Percentiles rank a stretch among this genome's conserved stretches.
These are phyloP conservation scores for Drosophila flavopinicola DNA, from an alignment of 2,888 invertebrate genomes.

Conservation along the genomic window DNA sequence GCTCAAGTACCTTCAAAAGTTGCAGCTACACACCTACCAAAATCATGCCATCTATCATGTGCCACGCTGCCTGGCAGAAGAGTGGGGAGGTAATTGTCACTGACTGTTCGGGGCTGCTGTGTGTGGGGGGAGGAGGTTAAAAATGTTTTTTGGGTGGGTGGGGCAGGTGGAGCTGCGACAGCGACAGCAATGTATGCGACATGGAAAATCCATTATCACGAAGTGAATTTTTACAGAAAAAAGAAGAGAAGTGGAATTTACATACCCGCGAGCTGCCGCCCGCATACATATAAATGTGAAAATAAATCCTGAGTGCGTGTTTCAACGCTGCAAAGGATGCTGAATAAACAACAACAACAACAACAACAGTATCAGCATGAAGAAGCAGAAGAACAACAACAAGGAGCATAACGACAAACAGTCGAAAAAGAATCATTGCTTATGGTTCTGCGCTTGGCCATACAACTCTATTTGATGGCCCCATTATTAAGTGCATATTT, in stretches of 20 bases:
- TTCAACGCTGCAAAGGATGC: constrained; percentile 55
- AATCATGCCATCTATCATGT: constrained; percentile 73
- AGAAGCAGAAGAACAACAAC: constrained; percentile 9
- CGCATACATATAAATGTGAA: constrained; percentile 73
- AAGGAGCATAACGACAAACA: constrained; percentile 8
- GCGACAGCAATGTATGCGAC: constrained; percentile 76
- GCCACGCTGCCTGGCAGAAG: constrained; percentile 34
- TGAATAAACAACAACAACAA: constrained; percentile 53
- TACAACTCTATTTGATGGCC: constrained; percentile 59
- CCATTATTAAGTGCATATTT: constrained; percentile 58
- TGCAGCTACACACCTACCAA: constrained; percentile 60
- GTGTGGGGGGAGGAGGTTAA: neutral
- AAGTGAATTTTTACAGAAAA: constrained; percentile 80
- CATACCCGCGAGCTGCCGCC: constrained; percentile 66
- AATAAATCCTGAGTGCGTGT: constrained; percentile 79
- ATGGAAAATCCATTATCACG: constrained; percentile 82
- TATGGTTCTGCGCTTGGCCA: constrained; percentile 5
- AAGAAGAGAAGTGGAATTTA: too few species aligned
- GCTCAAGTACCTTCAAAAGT: constrained; percentile 62
- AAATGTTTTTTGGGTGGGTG: neutral
- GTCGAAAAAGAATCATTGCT: constrained; percentile 44
- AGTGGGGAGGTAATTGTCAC: constrained; percentile 70
- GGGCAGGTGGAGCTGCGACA: constrained; percentile 24
- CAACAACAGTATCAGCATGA: too few species aligned
- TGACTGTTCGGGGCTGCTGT: constrained; percentile 35